A percentile compares a stretch with the other conserved stretches of the same genome.
phyloP scores from a whole-genome alignment of 2,113 vertebrate species.

The Paedocypris sp. region DNA sequence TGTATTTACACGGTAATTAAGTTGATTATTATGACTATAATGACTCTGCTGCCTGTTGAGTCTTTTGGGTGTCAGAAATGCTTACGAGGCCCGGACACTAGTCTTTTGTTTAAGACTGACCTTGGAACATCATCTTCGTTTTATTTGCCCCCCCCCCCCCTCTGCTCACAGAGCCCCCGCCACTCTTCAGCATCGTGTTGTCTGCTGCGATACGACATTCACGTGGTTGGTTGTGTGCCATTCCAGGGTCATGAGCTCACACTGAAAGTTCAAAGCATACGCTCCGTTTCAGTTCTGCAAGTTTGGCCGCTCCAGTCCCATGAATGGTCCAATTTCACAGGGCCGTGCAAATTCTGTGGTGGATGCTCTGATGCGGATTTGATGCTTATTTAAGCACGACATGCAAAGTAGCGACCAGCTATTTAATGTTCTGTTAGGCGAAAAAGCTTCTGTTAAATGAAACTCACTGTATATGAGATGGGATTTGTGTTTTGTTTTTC shows the following conservation, averaged over 20 bases:
- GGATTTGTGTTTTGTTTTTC: background rate
- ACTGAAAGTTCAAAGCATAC: background rate
- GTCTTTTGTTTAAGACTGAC: background rate
- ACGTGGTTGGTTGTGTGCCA: slow-evolving; percentile 15
- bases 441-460: background rate
- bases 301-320: background rate
- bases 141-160: background rate
- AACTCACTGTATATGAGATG: background rate
- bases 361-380: background rate
- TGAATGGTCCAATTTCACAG: slow-evolving; percentile 11
- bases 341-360: background rate
- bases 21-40: too few relatives aligned
- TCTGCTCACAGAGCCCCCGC: background rate
- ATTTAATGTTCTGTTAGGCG: background rate
- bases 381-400: slow-evolving; percentile 13
- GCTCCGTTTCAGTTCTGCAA: background rate
- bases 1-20: too few relatives aligned
- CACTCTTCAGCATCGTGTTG: background rate
- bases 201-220: background rate
- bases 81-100: background rate
- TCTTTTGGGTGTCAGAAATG: background rate
- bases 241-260: slow-evolving; percentile 17
- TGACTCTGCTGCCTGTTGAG: too few relatives aligned
- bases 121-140: background rate
- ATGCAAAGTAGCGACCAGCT: background rate